Conservation (phyloP, 2,113 vertebrate species). For the Dendrocopos noguchii region DNA sequence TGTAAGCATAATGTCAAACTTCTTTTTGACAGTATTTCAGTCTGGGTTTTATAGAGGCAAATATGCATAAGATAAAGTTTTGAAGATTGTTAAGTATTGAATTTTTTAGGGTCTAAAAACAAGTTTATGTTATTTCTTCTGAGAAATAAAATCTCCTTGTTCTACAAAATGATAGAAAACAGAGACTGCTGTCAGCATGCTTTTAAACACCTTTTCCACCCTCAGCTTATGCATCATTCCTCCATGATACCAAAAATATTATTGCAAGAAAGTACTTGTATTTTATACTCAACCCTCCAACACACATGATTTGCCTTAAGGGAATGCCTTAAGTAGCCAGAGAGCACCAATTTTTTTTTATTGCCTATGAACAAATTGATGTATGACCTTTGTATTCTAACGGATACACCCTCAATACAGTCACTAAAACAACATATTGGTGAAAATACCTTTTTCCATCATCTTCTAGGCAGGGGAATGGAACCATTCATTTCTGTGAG, state of each 20-base stretch:
- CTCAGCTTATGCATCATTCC: background rate
- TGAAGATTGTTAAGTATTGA: background rate
- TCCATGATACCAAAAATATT: background rate
- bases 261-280: background rate
- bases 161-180: background rate
- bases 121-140: background rate
- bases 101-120: background rate
- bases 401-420: background rate
- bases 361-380: background rate
- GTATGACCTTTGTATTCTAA: background rate
- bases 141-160: background rate
- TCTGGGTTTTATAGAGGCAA: background rate
- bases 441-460: conserved; percentile 34
- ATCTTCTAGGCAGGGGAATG: background rate
- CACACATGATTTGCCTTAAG: background rate
- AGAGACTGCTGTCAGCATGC: background rate
- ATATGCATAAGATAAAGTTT: background rate
- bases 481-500: conserved; percentile 13
- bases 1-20: background rate
- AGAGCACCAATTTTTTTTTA: background rate
- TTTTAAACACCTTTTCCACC: background rate
- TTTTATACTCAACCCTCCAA: background rate
- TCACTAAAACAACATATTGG: background rate
- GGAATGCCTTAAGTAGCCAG: background rate
- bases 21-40: background rate